Conservation (phyloP, 2,888 invertebrate genomes). For the Iselma pallidipennis region DNA sequence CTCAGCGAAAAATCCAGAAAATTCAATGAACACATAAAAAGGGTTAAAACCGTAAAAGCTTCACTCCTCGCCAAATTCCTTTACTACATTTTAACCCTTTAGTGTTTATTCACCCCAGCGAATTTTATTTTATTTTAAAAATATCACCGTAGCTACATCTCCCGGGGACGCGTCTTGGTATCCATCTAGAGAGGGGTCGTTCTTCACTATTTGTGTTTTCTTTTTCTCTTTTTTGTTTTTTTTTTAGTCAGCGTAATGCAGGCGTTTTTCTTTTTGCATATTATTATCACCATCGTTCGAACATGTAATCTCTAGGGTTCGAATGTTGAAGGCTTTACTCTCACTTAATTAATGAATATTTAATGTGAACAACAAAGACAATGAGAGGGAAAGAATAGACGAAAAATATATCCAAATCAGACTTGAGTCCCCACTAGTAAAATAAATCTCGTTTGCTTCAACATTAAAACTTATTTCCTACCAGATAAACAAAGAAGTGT, state of each 20-base stretch:
- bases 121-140: constrained; percentile 50
- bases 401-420: not conserved
- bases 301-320: constrained; percentile 4
- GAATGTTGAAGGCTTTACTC: constrained; percentile 11
- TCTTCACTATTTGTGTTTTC: not conserved
- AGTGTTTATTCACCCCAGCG: constrained; percentile 45
- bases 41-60: constrained; percentile 47
- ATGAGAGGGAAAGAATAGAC: constrained; percentile 10
- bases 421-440: not conserved
- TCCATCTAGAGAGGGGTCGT: constrained; percentile 15
- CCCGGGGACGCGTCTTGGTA: constrained; percentile 20
- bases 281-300: constrained; percentile 7
- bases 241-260: no score
- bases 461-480: constrained; percentile 46
- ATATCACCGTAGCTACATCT: constrained; percentile 38
- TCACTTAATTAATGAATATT: constrained; percentile 26
- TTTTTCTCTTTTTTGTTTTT: no score
- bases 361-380: constrained; percentile 16
- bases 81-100: constrained; percentile 47
- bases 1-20: constrained; percentile 49
- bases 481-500: constrained; percentile 48
- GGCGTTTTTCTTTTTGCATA: constrained; percentile 8
- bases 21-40: constrained; percentile 52
- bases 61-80: constrained; percentile 38
- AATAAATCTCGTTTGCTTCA: not conserved